Conservation (phyloP, 2,888 invertebrate genomes). For the Lochmaea crataegi region DNA sequence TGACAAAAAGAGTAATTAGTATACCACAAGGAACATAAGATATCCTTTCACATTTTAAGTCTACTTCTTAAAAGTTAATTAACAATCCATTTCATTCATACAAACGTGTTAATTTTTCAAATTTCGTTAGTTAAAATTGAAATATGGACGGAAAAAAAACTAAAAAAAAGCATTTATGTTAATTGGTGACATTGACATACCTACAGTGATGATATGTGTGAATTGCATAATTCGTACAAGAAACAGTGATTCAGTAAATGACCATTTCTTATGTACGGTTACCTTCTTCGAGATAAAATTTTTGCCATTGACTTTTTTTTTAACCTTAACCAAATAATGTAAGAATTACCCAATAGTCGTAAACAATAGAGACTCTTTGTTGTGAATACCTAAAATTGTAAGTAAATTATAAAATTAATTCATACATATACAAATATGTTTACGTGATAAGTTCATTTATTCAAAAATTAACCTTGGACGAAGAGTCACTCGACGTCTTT, state of each 20-base stretch:
- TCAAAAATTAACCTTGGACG: background rate
- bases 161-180: constrained; percentile 12
- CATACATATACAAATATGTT: background rate
- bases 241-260: constrained; percentile 3
- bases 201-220: constrained; percentile 9
- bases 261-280: constrained; percentile 13
- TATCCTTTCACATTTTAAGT: too few species aligned
- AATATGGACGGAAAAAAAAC: background rate
- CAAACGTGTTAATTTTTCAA: background rate
- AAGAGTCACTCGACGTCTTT: background rate
- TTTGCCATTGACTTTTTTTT: constrained; percentile 17
- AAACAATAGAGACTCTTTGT: constrained; percentile 14
- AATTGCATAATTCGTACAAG: constrained; percentile 11
- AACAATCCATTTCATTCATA: background rate
- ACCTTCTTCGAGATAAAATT: background rate
- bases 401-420: background rate
- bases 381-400: background rate
- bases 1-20: too few species aligned
- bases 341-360: constrained; percentile 4
- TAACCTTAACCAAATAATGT: constrained; percentile 4
- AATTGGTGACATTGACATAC: constrained; percentile 19
- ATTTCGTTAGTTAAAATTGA: background rate
- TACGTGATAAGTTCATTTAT: background rate
- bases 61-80: too few species aligned
- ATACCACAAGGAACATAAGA: too few species aligned